These are phyloP conservation scores for Boloria euphrosyne DNA, from an alignment of 2,888 invertebrate genomes.

Conservation along the genomic window DNA sequence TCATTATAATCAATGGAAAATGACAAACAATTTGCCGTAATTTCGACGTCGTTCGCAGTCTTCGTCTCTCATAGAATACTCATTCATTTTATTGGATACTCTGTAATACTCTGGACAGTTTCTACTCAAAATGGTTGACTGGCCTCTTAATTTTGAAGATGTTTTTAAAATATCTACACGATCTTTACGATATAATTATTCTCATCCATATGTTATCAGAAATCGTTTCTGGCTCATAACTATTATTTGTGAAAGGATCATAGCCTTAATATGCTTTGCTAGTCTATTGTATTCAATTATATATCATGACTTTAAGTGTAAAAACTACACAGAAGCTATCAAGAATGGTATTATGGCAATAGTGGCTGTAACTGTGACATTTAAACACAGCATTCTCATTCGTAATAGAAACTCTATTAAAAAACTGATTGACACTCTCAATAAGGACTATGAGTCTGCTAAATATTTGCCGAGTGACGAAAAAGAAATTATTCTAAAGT, in stretches of 20 bases:
- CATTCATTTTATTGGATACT: background rate
- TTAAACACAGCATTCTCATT: conserved; percentile 56
- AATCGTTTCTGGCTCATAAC: conserved; percentile 31
- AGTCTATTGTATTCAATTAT: conserved; percentile 52
- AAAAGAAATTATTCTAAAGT: conserved; percentile 49
- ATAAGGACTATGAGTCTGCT: conserved; percentile 54
- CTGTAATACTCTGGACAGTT: background rate
- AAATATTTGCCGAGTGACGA: conserved; percentile 48
- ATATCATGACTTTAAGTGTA: conserved; percentile 49
- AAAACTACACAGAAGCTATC: conserved; percentile 53
- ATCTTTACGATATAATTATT: conserved; percentile 24
- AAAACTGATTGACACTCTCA: conserved; percentile 49
- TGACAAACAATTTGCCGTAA: conserved; percentile 19
- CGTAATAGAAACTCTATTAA: conserved; percentile 47
- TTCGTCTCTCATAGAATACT: conserved; percentile 9
- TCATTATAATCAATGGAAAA: conserved; percentile 24
- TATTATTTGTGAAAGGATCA: conserved; percentile 18
- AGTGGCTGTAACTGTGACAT: conserved; percentile 50
- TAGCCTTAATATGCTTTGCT: conserved; percentile 20
- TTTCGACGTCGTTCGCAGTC: conserved; percentile 25
- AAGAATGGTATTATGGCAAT: conserved; percentile 57
- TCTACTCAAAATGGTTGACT: conserved; percentile 6
- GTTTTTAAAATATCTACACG: conserved; percentile 27
- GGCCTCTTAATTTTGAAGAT: conserved; percentile 28
- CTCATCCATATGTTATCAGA: conserved; percentile 22